Percentiles rank a stretch among this genome's conserved stretches.
phyloP scores from a whole-genome alignment of 2,888 invertebrate species.

The Aphodius granarius region DNA sequence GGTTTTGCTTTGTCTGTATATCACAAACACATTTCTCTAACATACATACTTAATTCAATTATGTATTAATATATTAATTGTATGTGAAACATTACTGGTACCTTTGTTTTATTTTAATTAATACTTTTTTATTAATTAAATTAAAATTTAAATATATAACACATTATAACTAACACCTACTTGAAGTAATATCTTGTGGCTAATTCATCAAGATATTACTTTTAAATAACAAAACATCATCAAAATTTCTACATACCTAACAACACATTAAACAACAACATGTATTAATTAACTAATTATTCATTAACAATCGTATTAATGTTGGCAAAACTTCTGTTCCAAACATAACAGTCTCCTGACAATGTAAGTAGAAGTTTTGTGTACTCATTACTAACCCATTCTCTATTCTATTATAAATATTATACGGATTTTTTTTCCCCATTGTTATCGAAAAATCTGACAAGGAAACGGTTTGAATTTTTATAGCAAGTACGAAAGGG shows the following conservation, averaged over 20 bases:
- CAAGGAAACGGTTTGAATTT: conserved; percentile 53
- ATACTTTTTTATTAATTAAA: neutral
- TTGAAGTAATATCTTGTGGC: no score
- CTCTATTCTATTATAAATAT: neutral
- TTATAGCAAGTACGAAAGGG: conserved; percentile 56
- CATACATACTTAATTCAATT: no score
- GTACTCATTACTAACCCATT: conserved; percentile 6
- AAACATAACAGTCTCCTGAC: conserved; percentile 25
- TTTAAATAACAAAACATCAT: neutral
- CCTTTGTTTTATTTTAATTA: neutral
- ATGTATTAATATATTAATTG: neutral
- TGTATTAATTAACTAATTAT: neutral
- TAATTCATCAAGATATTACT: no score
- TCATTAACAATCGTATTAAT: neutral
- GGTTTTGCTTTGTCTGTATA: conserved; percentile 21
- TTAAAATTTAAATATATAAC: no score
- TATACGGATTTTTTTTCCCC: conserved; percentile 16
- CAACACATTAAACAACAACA: neutral
- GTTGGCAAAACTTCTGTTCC: conserved; percentile 15
- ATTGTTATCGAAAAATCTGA: conserved; percentile 27
- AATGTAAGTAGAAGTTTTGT: conserved; percentile 27
- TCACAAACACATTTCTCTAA: neutral
- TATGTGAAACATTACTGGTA: neutral
- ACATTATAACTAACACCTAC: no score
- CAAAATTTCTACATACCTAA: conserved; percentile 10